A percentile compares a stretch with the other conserved stretches of the same genome.
Evolutionary conservation across 2,797 vertebrate genomes (phyloP).

Genomic region (Botia almorhae): DNA sequence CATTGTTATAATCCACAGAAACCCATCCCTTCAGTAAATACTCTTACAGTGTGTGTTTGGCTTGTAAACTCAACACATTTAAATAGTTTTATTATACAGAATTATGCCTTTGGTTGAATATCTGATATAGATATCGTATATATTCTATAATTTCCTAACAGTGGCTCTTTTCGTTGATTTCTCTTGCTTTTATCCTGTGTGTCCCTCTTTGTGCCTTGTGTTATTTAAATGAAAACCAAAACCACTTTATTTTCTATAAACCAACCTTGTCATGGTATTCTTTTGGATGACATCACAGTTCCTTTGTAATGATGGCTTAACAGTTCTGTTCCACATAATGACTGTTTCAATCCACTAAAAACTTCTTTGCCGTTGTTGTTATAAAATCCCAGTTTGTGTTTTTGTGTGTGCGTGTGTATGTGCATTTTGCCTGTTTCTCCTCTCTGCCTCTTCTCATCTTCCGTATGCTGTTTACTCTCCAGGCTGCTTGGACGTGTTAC

Average conservation of each 20-base stretch:
- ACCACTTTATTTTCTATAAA: neutral
- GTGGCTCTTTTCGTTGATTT: conserved; percentile 47
- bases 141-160: conserved; percentile 37
- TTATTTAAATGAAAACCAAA: conserved; percentile 42
- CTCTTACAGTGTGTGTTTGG: neutral
- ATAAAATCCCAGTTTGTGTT: conserved; percentile 18
- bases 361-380: neutral
- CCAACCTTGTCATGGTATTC: neutral
- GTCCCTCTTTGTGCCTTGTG: conserved; percentile 25
- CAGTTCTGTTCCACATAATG: neutral
- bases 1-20: conserved; percentile 7
- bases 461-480: conserved; percentile 55
- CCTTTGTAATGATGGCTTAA: neutral
- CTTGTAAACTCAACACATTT: neutral
- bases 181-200: conserved; percentile 15
- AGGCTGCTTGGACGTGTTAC: conserved; percentile 91
- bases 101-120: neutral
- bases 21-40: neutral
- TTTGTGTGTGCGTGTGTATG: neutral
- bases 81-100: neutral
- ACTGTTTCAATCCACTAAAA: conserved; percentile 13
- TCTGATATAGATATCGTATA: neutral
- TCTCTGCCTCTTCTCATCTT: conserved; percentile 14
- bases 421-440: conserved; percentile 18
- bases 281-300: neutral